Percentiles rank a stretch among this genome's conserved stretches.
Evolutionary conservation across 2,113 vertebrate species (phyloP).

Genomic region (Odontesthes bonariensis): DNA sequence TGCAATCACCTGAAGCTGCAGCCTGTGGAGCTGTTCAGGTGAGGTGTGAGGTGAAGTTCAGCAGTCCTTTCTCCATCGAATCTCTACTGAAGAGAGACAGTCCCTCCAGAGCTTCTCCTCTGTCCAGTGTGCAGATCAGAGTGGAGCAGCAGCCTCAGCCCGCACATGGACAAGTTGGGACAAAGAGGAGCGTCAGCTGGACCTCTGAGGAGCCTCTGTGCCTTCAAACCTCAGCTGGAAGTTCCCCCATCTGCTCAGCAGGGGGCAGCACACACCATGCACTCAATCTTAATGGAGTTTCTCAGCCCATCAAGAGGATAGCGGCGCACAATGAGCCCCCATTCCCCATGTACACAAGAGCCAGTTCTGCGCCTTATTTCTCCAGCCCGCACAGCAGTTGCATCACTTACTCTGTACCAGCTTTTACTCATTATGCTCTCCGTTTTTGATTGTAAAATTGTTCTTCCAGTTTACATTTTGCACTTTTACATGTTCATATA

Average conservation of each 20-base stretch:
- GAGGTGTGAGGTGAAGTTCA: conserved; percentile 64
- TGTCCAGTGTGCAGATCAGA: conserved; percentile 20
- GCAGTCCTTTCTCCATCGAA: conserved; percentile 78
- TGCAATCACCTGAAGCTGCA: conserved; percentile 4
- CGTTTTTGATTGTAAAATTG: conserved; percentile 25
- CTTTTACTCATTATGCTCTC: conserved; percentile 26
- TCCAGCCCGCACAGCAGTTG: conserved; percentile 28
- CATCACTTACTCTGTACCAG: conserved; percentile 31
- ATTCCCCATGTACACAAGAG: conserved; percentile 16
- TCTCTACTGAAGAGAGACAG: conserved; percentile 71
- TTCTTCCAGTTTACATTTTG: neutral
- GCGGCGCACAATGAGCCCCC: neutral
- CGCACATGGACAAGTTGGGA: neutral
- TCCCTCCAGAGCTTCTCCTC: conserved; percentile 27
- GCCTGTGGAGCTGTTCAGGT: conserved; percentile 5
- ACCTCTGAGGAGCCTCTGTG: conserved; percentile 18
- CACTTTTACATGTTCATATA: conserved; percentile 33
- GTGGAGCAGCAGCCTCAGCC: conserved; percentile 22
- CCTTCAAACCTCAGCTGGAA: conserved; percentile 16
- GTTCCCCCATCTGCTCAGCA: conserved; percentile 33
- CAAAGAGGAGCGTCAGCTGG: conserved; percentile 42
- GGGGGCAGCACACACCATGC: conserved; percentile 47
- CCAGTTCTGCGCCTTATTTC: conserved; percentile 24
- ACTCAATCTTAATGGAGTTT: conserved; percentile 8
- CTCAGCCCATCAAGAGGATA: conserved; percentile 2